Evolutionary conservation across 23 tunicate species (phyloP).

Genomic region (Pegea sp.): DNA sequence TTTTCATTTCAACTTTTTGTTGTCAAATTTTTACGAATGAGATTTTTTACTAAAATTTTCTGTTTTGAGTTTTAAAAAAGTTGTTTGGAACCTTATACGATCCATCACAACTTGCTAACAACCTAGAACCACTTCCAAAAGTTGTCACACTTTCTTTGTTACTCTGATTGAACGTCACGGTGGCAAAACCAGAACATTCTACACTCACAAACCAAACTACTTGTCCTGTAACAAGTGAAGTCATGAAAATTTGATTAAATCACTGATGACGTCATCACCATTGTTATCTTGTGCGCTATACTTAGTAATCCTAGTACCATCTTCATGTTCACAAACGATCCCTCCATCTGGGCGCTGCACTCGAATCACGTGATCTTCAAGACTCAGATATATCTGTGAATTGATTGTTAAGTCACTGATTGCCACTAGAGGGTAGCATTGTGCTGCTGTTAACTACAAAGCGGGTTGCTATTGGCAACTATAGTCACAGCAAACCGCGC

Average conservation of each 20-base stretch:
- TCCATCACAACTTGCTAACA: slow-evolving; percentile 26
- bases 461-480: no score
- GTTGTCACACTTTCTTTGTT: slow-evolving; percentile 34
- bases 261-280: slow-evolving; percentile 16
- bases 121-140: slow-evolving; percentile 59
- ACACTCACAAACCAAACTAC: slow-evolving; percentile 36
- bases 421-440: no score
- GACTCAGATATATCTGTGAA: slow-evolving; percentile 37
- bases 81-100: slow-evolving; percentile 31
- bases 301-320: slow-evolving; percentile 70
- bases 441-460: no score
- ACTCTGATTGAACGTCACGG: slow-evolving; percentile 39
- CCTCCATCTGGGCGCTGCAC: slow-evolving; percentile 56
- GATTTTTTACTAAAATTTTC: background rate
- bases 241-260: no score
- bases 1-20: no score
- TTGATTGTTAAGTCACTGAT: no score
- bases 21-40: background rate
- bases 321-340: slow-evolving; percentile 57
- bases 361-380: slow-evolving; percentile 72
- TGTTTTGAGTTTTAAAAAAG: background rate
- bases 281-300: slow-evolving; percentile 14
- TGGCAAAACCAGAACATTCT: slow-evolving; percentile 76
- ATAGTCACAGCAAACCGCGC: no score
- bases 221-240: background rate